A percentile compares a stretch with the other conserved stretches of the same genome.
Evolutionary conservation across 2,797 vertebrate genomes (phyloP).

Genomic region (Ptychobarbus kaznakovi): DNA sequence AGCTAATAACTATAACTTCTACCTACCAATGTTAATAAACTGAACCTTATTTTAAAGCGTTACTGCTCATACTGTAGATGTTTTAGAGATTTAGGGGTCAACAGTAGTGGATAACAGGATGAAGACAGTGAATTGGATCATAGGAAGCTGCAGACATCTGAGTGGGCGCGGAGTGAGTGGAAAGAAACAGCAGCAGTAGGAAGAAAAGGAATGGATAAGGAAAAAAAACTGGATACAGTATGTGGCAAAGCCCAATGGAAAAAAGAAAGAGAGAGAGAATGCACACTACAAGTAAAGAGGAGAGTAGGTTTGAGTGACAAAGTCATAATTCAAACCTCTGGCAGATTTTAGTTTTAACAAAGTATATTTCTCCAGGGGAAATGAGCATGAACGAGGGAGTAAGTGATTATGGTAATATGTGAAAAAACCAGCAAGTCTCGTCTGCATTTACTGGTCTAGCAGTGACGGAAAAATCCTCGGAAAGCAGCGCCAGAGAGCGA

Average conservation of each 20-base stretch:
- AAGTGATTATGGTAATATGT: conserved; percentile 21
- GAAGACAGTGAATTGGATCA: conserved; percentile 13
- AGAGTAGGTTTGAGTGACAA: conserved; percentile 45
- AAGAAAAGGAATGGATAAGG: conserved; percentile 10
- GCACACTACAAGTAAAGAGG: not conserved
- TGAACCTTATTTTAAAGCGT: not conserved
- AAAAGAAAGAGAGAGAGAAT: conserved; percentile 13
- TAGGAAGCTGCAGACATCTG: conserved; percentile 30
- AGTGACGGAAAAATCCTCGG: conserved; percentile 37
- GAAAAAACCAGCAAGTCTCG: conserved; percentile 38
- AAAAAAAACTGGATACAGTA: conserved; percentile 21
- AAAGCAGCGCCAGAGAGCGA: conserved; percentile 57
- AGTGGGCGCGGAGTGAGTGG: conserved; percentile 44
- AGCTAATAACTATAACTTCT: not conserved
- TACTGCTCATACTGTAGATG: not conserved
- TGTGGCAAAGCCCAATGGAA: conserved; percentile 28
- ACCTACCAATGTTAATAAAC: not conserved
- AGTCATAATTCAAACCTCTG: conserved; percentile 21
- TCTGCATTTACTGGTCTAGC: conserved; percentile 25
- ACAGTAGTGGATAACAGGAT: not conserved
- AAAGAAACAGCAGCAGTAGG: conserved; percentile 36
- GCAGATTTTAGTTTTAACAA: conserved; percentile 19
- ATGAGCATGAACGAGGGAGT: conserved; percentile 25
- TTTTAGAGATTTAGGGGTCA: not conserved
- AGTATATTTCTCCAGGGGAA: not conserved